A percentile compares a stretch with the other conserved stretches of the same genome.
Evolutionary conservation across 2,113 vertebrate genomes (phyloP).

Genomic region (Pristiophorus japonicus): DNA sequence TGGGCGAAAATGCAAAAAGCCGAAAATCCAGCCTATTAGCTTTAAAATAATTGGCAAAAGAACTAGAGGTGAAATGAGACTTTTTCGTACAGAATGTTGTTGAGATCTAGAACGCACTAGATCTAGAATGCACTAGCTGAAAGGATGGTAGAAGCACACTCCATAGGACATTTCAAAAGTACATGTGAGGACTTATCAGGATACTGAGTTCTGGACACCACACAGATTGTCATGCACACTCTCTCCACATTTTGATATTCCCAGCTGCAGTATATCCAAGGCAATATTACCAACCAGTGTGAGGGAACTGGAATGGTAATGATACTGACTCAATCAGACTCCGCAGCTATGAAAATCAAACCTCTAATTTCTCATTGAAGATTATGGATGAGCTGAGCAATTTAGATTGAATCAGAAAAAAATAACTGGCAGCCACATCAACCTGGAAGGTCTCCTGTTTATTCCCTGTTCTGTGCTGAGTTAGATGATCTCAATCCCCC

Average conservation of each 20-base stretch:
- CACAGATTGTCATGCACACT: background rate
- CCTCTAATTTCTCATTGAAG: background rate
- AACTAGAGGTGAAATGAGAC: background rate
- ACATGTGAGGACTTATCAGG: background rate
- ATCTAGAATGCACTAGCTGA: background rate
- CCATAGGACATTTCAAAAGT: background rate
- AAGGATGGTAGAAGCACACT: background rate
- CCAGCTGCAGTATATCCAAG: background rate
- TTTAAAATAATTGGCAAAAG: background rate
- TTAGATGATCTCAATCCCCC: background rate
- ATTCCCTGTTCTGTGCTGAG: background rate
- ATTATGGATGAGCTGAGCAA: background rate
- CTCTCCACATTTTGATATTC: background rate
- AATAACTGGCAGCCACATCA: background rate
- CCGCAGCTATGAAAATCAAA: background rate
- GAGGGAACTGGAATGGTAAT: background rate
- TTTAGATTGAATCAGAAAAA: background rate
- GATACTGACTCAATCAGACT: background rate
- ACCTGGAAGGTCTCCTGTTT: no score
- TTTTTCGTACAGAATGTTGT: no score
- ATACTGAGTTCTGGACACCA: background rate
- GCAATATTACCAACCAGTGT: background rate
- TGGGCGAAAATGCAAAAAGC: no score
- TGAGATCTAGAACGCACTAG: background rate
- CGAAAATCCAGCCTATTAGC: no score